Percentiles rank a stretch among this genome's conserved stretches.
These are phyloP conservation scores for Pristiophorus japonicus DNA, from an alignment of 2,113 vertebrate genomes.

Conservation along the genomic window DNA sequence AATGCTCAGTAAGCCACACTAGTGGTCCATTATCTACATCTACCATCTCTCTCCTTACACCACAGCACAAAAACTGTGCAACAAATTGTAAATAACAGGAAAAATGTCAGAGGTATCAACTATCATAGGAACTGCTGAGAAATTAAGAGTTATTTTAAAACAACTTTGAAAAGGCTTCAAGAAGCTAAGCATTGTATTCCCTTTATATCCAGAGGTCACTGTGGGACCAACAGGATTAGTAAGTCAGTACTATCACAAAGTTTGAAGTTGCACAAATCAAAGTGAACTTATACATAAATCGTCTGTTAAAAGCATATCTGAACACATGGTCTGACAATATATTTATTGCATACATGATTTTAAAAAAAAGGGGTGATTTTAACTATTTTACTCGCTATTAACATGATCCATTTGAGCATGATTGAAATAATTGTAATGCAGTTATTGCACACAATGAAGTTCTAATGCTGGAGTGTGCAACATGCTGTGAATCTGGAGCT, in stretches of 20 bases:
- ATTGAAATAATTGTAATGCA: neutral
- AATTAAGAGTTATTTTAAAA: neutral
- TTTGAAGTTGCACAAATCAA: neutral
- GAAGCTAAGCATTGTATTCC: neutral
- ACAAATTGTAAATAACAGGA: neutral
- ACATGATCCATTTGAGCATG: neutral
- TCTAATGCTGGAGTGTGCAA: neutral
- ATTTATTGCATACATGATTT: neutral
- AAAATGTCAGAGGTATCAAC: neutral
- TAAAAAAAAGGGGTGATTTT: neutral
- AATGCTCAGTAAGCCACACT: neutral
- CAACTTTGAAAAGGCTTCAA: neutral
- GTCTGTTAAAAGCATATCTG: neutral
- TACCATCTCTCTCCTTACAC: neutral
- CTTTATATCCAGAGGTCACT: neutral
- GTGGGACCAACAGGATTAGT: neutral
- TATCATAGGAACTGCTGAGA: neutral
- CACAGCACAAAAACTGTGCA: neutral
- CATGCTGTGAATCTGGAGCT: neutral
- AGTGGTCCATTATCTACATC: neutral
- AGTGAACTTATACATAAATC: neutral
- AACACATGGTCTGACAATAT: neutral
- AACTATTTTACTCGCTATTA: neutral
- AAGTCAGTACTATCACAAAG: neutral
- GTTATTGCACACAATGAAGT: neutral